A percentile compares a stretch with the other conserved stretches of the same genome.
Conservation (phyloP, 2,113 vertebrate genomes). For the Tragelaphus buxtoni region DNA sequence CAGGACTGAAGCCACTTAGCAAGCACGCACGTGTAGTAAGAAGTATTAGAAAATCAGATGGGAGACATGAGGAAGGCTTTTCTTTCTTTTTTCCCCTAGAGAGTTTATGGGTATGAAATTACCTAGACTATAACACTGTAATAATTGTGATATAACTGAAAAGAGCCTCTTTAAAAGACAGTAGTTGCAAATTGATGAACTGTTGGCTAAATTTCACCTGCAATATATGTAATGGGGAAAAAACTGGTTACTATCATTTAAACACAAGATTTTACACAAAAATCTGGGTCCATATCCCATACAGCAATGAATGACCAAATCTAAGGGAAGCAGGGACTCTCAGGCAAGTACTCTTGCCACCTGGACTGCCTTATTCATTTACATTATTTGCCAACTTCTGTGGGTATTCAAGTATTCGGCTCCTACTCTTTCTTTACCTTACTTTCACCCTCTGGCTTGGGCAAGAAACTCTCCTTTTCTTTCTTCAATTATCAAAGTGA, state of each 20-base stretch:
- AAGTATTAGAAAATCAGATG: not conserved
- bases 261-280: not conserved
- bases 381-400: not conserved
- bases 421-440: not conserved
- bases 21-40: not conserved
- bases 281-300: not conserved
- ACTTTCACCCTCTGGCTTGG: not conserved
- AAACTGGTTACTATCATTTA: not conserved
- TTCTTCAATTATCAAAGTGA: slow-evolving; percentile 27
- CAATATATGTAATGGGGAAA: fast-evolving
- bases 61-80: not conserved
- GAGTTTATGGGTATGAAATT: not conserved
- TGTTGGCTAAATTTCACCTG: not conserved
- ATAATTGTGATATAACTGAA: not conserved
- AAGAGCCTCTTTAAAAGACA: not conserved
- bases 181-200: not conserved
- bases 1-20: not conserved
- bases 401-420: not conserved
- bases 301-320: not conserved
- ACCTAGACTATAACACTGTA: not conserved
- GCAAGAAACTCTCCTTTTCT: not conserved
- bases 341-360: not conserved
- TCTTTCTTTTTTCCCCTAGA: not conserved
- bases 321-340: not conserved
- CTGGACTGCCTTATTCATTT: not conserved